Evolutionary conservation across 30 jellyfish, hydroid and myxozoan species (phyloP).

Genomic region (Mastigias papua): DNA sequence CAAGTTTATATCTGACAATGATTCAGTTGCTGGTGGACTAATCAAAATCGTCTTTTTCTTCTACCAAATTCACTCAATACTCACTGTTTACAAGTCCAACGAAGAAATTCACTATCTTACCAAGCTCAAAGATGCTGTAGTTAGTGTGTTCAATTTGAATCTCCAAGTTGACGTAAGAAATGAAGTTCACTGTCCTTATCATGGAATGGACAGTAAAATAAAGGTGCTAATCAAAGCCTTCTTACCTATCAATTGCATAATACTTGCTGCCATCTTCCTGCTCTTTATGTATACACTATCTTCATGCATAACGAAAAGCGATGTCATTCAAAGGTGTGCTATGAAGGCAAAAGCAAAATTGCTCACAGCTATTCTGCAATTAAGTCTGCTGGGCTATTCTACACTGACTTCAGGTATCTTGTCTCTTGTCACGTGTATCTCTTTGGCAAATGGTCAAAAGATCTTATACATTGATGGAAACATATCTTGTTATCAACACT

Average conservation of each 20-base stretch:
- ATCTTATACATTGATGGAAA: constrained; percentile 23
- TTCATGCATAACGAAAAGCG: not conserved
- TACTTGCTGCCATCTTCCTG: not conserved
- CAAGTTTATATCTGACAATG: too few species aligned
- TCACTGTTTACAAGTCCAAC: constrained; percentile 7
- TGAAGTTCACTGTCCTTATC: not conserved
- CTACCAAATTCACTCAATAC: constrained; percentile 29
- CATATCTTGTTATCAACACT: constrained; percentile 18
- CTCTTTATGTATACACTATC: not conserved
- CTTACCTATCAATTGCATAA: not conserved
- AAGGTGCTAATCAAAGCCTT: not conserved
- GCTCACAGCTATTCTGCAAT: not conserved
- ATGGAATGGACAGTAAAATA: not conserved
- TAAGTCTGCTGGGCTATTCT: not conserved
- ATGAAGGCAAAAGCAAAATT: not conserved
- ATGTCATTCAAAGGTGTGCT: not conserved
- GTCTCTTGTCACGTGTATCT: constrained; percentile 29
- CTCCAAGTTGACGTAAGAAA: not conserved
- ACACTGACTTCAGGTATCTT: constrained; percentile 16
- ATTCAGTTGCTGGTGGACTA: constrained; percentile 30
- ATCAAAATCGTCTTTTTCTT: constrained; percentile 47
- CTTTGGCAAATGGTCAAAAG: constrained; percentile 25
- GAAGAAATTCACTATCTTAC: not conserved
- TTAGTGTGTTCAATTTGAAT: not conserved
- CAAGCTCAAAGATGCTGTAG: not conserved